Conservation (phyloP, 2,113 vertebrate genomes). For the Cettia cetti region DNA sequence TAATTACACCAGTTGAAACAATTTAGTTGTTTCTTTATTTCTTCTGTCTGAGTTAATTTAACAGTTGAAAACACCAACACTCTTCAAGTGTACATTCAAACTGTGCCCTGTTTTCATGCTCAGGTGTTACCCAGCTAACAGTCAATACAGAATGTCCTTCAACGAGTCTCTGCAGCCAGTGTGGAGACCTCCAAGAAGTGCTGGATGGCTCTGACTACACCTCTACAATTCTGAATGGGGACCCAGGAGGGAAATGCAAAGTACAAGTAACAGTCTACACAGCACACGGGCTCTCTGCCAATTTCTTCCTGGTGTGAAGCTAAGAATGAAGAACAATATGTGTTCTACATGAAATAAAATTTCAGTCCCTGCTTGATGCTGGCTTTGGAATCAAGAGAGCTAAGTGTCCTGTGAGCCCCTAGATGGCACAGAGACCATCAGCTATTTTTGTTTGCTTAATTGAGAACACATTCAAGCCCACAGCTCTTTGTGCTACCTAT, state of each 20-base stretch:
- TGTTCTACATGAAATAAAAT: background rate
- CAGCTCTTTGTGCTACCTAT: background rate
- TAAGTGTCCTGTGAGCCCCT: background rate
- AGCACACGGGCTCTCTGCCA: background rate
- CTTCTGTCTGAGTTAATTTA: background rate
- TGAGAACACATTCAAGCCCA: background rate
- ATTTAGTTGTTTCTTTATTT: background rate
- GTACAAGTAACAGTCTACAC: background rate
- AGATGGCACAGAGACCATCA: background rate
- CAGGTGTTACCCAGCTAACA: background rate
- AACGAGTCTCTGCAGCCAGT: background rate
- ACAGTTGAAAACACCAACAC: background rate
- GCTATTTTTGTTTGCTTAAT: background rate
- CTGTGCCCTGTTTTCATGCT: background rate
- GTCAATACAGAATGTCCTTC: background rate
- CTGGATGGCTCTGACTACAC: background rate
- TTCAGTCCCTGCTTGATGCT: background rate
- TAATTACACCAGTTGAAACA: constrained; percentile 24
- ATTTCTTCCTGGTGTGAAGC: background rate
- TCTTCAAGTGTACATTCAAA: background rate
- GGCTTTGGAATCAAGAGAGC: background rate
- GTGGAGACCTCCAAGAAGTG: background rate
- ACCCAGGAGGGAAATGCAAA: background rate
- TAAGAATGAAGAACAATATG: background rate
- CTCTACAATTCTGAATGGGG: background rate